A percentile compares a stretch with the other conserved stretches of the same genome.
Conservation (phyloP, 2,113 vertebrate species). For the Antechinus stuartii region DNA sequence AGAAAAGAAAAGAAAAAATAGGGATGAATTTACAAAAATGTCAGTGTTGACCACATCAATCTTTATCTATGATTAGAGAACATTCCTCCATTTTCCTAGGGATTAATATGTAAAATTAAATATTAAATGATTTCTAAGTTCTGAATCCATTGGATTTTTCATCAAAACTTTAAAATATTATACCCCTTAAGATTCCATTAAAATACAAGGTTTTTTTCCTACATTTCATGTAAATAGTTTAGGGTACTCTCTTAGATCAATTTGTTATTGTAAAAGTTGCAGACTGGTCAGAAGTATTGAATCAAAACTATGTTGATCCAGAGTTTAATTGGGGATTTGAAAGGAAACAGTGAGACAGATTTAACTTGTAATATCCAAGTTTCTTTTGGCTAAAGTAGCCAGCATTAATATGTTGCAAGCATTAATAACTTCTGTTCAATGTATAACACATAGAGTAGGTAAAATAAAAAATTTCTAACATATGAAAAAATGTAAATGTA, state of each 20-base stretch:
- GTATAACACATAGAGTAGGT: background rate
- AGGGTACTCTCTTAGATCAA: background rate
- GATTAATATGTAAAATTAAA: background rate
- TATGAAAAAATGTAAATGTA: background rate
- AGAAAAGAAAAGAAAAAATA: background rate
- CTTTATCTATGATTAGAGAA: background rate
- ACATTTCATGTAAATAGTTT: background rate
- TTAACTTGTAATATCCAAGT: background rate
- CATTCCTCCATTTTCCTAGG: background rate
- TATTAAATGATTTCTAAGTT: background rate
- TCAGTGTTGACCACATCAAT: background rate
- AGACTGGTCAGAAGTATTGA: background rate
- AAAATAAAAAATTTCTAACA: background rate
- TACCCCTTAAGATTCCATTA: background rate
- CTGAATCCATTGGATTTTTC: background rate
- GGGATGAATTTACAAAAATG: background rate
- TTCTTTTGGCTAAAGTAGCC: background rate
- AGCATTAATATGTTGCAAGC: background rate
- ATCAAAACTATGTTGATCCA: background rate
- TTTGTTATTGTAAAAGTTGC: background rate
- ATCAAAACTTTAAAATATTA: background rate
- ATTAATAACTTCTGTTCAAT: constrained; percentile 1
- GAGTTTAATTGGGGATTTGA: background rate
- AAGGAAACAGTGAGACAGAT: background rate
- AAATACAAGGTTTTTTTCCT: background rate